Base-by-base conservation (phyloP, 2,113 vertebrate genomes). In the Chlorodrepanis virens region DNA sequence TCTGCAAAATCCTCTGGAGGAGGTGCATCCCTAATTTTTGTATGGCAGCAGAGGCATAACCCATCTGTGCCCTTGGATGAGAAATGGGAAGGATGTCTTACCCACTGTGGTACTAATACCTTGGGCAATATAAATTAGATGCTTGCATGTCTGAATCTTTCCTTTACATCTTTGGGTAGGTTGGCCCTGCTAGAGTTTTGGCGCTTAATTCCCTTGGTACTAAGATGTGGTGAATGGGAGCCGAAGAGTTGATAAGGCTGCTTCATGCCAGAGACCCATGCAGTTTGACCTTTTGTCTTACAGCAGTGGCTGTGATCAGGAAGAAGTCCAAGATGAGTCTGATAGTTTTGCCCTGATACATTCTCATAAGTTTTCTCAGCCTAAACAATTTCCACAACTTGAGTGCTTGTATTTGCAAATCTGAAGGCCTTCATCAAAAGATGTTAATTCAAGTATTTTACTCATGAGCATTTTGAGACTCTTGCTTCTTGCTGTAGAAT, bases 211-310 rank as follows among this genome's bases (percentile, higher is more conserved):
- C 29, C 2, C 0, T 16, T 60, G 44, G 9, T 63, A 70, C 10
- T 31, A 25, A n/a, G 21, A 15, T 40, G 6, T 12, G 18, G 39
- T 76, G 53, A 76, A 56, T 1, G 1, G 23, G 11, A 74, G 37
- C 54, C 22, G 37, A 23, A 4, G 49, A 21, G 18, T 24, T 76
- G 44, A 21, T 63, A 45, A 90, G 33, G 29, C 10, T 79, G 21
- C 39, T 85, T 79, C 7, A 4, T 4, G 3, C 27, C 5, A n/a
- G 25, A 11, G 10, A 15, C 4, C 5, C 10, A 1, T 11, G 23
- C 22, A 28, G 28, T 47, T 44, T 83, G 56, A 50, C 35, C 6
- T 74, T 45, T 13, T 54, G 12, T 67, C 31, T 83, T 72, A 31
- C 20, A 72, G 8, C n/a, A 69, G 40, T 52, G 44, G 5, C 44